These are phyloP conservation scores for Caiman crocodilus DNA, from an alignment of 2,797 vertebrate species.

Conservation along the genomic window DNA sequence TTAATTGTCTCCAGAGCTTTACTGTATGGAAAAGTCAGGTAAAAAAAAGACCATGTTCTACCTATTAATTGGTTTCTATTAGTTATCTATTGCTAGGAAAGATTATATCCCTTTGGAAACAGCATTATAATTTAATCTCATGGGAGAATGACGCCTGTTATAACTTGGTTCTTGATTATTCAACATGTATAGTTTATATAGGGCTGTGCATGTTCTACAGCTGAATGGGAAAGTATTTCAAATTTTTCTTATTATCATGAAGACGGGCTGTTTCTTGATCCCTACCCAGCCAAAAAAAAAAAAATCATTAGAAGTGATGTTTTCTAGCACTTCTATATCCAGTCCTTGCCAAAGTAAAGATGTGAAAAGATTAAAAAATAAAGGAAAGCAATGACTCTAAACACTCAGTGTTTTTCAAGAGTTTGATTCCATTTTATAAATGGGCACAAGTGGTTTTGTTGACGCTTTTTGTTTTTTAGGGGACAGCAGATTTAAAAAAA, in stretches of 20 bases:
- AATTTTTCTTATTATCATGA: background rate
- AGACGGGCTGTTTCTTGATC: background rate
- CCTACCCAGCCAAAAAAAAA: background rate
- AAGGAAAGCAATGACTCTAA: constrained; percentile 21
- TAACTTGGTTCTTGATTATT: rapidly evolving
- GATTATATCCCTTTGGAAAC: background rate
- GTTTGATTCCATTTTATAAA: background rate
- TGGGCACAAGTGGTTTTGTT: background rate
- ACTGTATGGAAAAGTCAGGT: background rate
- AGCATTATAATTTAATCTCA: background rate
- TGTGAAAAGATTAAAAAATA: background rate
- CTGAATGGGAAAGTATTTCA: constrained; percentile 27
- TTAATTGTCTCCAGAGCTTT: constrained; percentile 13
- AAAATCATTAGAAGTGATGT: background rate
- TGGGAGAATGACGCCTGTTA: background rate
- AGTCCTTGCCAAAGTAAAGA: background rate
- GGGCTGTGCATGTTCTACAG: background rate
- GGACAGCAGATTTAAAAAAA: background rate
- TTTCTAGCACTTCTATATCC: constrained; percentile 38
- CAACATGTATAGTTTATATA: background rate
- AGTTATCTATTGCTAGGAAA: background rate
- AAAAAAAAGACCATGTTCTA: background rate
- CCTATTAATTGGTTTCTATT: constrained; percentile 16
- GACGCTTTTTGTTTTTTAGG: background rate
- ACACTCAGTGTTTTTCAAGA: background rate